A percentile compares a stretch with the other conserved stretches of the same genome.
Conservation (phyloP, 2,888 invertebrate genomes). For the Apamea monoglypha region DNA sequence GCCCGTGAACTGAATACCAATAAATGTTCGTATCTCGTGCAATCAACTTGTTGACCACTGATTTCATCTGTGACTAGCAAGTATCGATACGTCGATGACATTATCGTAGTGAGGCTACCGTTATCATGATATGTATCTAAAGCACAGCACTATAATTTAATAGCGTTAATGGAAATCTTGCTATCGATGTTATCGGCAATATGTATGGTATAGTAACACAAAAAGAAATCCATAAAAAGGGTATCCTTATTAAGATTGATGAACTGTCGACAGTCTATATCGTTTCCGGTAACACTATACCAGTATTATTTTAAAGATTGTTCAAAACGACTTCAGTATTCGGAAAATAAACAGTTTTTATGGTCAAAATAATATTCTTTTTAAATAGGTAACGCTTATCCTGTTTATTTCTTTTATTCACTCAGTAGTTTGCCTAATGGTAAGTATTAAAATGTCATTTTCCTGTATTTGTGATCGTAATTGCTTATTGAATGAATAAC, state of each 20-base stretch:
- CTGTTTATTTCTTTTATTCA: not conserved
- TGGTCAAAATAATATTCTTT: not conserved
- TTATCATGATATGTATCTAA: slow-evolving; percentile 38
- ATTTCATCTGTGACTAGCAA: slow-evolving; percentile 34
- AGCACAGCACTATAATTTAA: slow-evolving; percentile 48
- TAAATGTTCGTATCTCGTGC: slow-evolving; percentile 44
- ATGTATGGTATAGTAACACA: not conserved
- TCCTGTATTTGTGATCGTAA: slow-evolving; percentile 21
- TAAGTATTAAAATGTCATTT: slow-evolving; percentile 15
- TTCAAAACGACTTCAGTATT: not conserved
- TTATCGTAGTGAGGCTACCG: slow-evolving; percentile 21
- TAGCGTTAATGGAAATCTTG: slow-evolving; percentile 35
- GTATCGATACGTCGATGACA: slow-evolving; percentile 30
- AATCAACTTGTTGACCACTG: slow-evolving; percentile 54
- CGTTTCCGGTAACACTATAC: slow-evolving; percentile 19
- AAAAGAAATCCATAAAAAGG: not conserved
- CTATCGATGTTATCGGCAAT: slow-evolving; percentile 22
- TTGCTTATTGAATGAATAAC: slow-evolving; percentile 21
- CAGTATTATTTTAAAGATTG: slow-evolving; percentile 9
- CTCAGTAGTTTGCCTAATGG: slow-evolving; percentile 17
- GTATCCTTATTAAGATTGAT: slow-evolving; percentile 17
- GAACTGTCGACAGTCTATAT: not conserved
- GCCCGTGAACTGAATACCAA: slow-evolving; percentile 68
- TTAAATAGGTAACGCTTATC: not conserved
- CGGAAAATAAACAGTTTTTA: not conserved